Base-by-base conservation (phyloP, 64 coral and sea anemone species). In the Porites lutea region DNA sequence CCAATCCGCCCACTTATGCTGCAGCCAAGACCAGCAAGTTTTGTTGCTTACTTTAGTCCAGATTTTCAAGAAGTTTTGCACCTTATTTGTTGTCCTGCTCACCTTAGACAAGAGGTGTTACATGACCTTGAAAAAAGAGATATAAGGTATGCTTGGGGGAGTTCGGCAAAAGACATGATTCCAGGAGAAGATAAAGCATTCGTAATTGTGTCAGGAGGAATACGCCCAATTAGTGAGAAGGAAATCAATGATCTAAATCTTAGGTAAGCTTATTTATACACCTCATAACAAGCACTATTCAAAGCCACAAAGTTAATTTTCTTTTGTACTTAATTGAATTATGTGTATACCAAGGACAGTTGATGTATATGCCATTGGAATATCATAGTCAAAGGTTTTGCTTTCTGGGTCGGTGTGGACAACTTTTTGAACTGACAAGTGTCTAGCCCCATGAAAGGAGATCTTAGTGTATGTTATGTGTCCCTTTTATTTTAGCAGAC, bases 31-130 rank as follows among this genome's bases (percentile, higher is more conserved):
- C 54, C 18, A n/a, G 75, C 75, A 78, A 51, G 20, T 6, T 78
- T 78, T 52, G 54, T 55, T 12, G 75, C 75, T 54, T 78, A 78
- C 75, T 55, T 78, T 55, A n/a, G 51, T 12, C 75, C 52, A 55
- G 50, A 57, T 55, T 53, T 8, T 12, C 75, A 53, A 78, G 50
- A 78, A 13, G 49, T 78, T 55, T 78, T 78, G 50, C 57, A 9
- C 52, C 75, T 78, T 2, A 78, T 78, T 55, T 78, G 75, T 9
- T 58, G 50, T 8, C 75, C 75, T 1, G 18, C 75, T 78, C 52
- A 78, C n/a, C 75, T 78, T 23, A 55, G 18, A 78, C 1, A 10
- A 6, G 19, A 58, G 9, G 52, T 78, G 8, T 9, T 3, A 54
- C 19, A 54, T 6, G n/a, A 78, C n/a, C 52, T 78, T 10, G 19